Conservation (phyloP, 2,888 invertebrate species). For the Girardia tigrina region DNA sequence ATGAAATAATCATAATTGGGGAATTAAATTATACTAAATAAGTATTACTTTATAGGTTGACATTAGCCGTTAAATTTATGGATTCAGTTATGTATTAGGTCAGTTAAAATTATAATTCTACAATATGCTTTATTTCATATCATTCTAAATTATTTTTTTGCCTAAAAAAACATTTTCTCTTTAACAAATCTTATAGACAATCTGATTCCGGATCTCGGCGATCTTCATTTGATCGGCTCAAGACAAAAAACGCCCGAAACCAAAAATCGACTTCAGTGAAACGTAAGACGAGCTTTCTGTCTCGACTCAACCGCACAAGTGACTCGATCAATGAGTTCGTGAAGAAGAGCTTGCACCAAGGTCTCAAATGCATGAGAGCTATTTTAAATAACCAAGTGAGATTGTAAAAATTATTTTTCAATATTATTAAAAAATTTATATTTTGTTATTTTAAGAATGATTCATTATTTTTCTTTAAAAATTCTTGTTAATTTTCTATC, state of each 20-base stretch:
- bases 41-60: too few relatives aligned
- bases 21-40: too few relatives aligned
- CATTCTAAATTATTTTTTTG: too few relatives aligned
- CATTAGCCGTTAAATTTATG: too few relatives aligned
- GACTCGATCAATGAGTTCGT: constrained; percentile 24
- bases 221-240: constrained; percentile 4
- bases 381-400: constrained; percentile 32
- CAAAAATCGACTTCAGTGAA: neutral
- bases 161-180: too few relatives aligned
- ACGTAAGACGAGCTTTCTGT: neutral
- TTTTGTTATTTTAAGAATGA: neutral
- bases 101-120: too few relatives aligned
- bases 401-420: too few relatives aligned
- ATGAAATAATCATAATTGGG: too few relatives aligned
- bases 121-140: too few relatives aligned
- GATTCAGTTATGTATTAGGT: too few relatives aligned
- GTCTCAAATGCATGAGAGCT: constrained; percentile 30
- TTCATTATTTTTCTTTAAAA: neutral
- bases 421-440: too few relatives aligned
- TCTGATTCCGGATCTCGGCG: neutral
- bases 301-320: neutral
- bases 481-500: too few relatives aligned
- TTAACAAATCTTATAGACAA: neutral
- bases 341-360: constrained; percentile 30
- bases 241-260: neutral